A percentile compares a stretch with the other conserved stretches of the same genome.
These are phyloP conservation scores for Helobdella robusta DNA, from an alignment of 2,888 invertebrate species.

Conservation along the genomic window DNA sequence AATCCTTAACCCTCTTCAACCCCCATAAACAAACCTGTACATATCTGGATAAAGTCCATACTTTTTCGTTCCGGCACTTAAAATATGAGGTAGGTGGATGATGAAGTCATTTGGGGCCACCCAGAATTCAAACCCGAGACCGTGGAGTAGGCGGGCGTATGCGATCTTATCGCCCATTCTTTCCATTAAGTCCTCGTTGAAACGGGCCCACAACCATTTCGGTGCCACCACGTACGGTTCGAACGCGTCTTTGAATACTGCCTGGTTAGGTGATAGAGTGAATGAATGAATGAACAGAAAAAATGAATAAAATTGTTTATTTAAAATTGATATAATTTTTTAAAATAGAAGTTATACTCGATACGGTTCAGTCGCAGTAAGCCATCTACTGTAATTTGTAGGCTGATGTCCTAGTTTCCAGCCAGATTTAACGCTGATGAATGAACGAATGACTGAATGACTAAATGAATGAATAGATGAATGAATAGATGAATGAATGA, in stretches of 20 bases:
- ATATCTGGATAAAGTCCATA: background rate
- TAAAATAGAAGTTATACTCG: constrained; percentile 17
- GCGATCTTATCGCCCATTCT: constrained; percentile 34
- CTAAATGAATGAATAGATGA: too few relatives aligned
- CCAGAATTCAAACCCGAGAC: constrained; percentile 28
- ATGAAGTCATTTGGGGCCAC: constrained; percentile 28
- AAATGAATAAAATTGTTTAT: background rate
- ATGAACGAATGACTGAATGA: background rate
- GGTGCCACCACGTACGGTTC: constrained; percentile 32
- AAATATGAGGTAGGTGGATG: constrained; percentile 31
- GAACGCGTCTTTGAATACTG: constrained; percentile 27
- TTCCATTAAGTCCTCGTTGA: constrained; percentile 31
- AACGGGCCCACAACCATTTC: constrained; percentile 20
- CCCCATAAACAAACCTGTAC: too few relatives aligned
- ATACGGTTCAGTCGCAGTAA: constrained; percentile 25
- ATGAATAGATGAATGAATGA: too few relatives aligned
- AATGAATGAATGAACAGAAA: background rate
- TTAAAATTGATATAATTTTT: background rate
- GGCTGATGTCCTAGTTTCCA: constrained; percentile 33
- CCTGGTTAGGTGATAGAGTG: too few relatives aligned
- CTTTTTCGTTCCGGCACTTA: constrained; percentile 18
- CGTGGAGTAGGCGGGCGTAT: constrained; percentile 28
- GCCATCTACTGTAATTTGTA: constrained; percentile 30
- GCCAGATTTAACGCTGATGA: constrained; percentile 25
- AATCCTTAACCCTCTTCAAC: too few relatives aligned